These are phyloP conservation scores for Barbus barbus DNA, from an alignment of 2,113 vertebrate genomes.

Conservation along the genomic window DNA sequence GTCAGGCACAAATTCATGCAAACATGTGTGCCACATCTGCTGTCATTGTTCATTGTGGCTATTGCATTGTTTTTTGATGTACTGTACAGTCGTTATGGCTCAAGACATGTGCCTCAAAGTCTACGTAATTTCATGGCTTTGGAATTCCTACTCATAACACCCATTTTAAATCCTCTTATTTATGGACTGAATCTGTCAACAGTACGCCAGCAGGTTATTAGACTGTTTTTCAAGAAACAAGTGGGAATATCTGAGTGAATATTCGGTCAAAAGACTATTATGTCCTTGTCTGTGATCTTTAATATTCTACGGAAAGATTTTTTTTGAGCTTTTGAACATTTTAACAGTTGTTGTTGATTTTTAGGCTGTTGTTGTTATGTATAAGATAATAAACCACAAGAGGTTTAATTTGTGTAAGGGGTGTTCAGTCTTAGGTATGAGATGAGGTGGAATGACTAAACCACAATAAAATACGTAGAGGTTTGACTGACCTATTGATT, in stretches of 20 bases:
- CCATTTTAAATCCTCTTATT: constrained; percentile 55
- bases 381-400: no score
- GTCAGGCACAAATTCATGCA: constrained; percentile 44
- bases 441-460: no score
- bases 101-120: constrained; percentile 25
- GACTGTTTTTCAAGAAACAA: constrained; percentile 5
- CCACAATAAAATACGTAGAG: no score
- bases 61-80: constrained; percentile 52
- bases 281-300: no score
- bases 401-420: no score
- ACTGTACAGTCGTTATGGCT: constrained; percentile 49
- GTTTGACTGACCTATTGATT: no score
- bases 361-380: no score
- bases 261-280: background rate
- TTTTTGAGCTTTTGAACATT: no score
- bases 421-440: no score
- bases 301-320: no score
- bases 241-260: background rate
- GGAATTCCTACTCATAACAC: constrained; percentile 52
- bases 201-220: constrained; percentile 24
- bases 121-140: constrained; percentile 46
- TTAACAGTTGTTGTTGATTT: no score
- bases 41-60: constrained; percentile 39
- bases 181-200: constrained; percentile 53
- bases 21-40: constrained; percentile 52